Evolutionary conservation across 92 coral and sea anemone genomes (phyloP), one percentile per base, ranked within the genome.

Genomic region (Actinostola sp.): DNA sequence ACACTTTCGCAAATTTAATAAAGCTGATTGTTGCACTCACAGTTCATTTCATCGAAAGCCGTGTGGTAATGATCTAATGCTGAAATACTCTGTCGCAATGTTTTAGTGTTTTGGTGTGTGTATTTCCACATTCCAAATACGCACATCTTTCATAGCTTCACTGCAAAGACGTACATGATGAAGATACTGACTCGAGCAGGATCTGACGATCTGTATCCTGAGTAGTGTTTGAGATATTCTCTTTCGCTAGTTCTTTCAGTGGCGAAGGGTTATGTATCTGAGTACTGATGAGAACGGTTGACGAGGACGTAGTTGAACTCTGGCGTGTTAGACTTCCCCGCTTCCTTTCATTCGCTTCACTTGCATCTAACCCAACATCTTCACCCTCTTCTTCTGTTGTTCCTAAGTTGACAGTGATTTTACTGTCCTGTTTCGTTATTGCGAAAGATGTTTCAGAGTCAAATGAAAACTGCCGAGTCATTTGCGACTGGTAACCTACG

Each of bases 401-500:
- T 19, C 35, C 57, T 24, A 68, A 38, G 20, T 68, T 51, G 23
- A 68, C 61, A 5, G 74, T 52, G 12, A 51, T 68, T 68, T 51
- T 52, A 27, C 49, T 49, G 46, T 68, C 74, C 19, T 68, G 57
- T 2, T 45, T 24, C 35, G 62, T 39, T 20, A 68, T 45, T 9
- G 48, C 43, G 36, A 52, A 11, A n/a, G 34, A 55, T 16, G 50
- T 36, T 34, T 68, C 79, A 11, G 79, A 73, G 43, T 48, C 81
- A 21, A 75, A 1, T 7, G 81, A 75, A 63, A 25, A 15, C 49
- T 75, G 72, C 48, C 73, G 38, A 17, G 76, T 67, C 15, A 90
- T 70, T 70, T 90, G 84, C 12, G 87, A 68, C 29, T 90, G 96
- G 34, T 82, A 90, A 1, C 53, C 70, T 0, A 90, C 78, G 16